Percentiles rank a stretch among this genome's conserved stretches.
Conservation (phyloP, 2,888 invertebrate species). For the Dorcus hopei region DNA sequence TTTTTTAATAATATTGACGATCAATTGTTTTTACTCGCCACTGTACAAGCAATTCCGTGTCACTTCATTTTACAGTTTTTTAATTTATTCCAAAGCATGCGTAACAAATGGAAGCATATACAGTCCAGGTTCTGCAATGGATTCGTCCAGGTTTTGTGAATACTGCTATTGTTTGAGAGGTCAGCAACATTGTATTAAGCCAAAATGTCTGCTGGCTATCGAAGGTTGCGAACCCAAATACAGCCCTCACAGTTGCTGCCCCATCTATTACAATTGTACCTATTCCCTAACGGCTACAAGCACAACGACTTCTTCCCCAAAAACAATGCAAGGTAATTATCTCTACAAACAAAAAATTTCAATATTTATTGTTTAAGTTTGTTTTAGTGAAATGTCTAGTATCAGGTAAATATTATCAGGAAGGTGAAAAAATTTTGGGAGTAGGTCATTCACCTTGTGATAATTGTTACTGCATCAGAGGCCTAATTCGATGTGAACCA, state of each 20-base stretch:
- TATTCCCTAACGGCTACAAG: conserved; percentile 29
- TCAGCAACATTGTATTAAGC: conserved; percentile 71
- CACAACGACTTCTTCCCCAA: conserved; percentile 32
- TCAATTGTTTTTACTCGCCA: too few species aligned
- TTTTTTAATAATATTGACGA: too few species aligned
- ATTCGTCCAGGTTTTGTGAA: conserved; percentile 73
- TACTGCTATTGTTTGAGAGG: conserved; percentile 78
- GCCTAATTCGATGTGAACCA: conserved; percentile 69
- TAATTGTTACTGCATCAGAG: conserved; percentile 77
- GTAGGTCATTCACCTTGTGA: conserved; percentile 63
- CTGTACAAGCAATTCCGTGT: too few species aligned
- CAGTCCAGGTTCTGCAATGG: conserved; percentile 81
- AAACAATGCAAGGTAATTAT: conserved; percentile 13
- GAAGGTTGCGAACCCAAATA: conserved; percentile 64
- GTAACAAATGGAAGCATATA: conserved; percentile 69
- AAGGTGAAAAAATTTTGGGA: conserved; percentile 68
- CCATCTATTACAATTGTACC: conserved; percentile 73
- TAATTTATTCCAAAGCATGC: conserved; percentile 58
- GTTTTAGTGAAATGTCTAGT: conserved; percentile 59
- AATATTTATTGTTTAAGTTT: too few species aligned
- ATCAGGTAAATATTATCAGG: conserved; percentile 58
- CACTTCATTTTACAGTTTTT: too few species aligned
- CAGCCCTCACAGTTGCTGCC: conserved; percentile 70
- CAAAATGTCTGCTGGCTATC: conserved; percentile 73
- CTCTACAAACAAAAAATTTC: too few species aligned